Percentiles rank a stretch among this genome's conserved stretches.
phyloP scores from a whole-genome alignment of 2,797 vertebrate species.

The Anas georgica region DNA sequence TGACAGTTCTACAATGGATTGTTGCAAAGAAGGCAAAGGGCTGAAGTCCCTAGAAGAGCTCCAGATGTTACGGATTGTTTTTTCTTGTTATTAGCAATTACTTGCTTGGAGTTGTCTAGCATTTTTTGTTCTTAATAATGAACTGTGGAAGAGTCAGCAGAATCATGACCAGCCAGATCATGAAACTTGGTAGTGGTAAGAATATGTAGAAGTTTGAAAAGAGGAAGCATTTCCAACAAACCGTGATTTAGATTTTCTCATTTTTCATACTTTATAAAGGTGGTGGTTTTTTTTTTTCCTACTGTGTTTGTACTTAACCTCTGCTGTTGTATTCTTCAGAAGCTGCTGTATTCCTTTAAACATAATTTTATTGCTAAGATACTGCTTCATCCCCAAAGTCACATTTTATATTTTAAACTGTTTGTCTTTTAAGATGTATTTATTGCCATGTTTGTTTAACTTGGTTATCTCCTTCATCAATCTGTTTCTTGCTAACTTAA shows the following conservation, averaged over 20 bases:
- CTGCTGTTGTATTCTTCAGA: conserved; percentile 6
- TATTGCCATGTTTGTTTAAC: conserved; percentile 66
- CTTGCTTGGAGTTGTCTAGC: conserved; percentile 27
- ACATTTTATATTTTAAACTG: conserved; percentile 39
- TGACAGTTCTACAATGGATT: not conserved
- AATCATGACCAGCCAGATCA: not conserved
- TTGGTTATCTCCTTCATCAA: conserved; percentile 72
- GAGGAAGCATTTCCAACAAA: not conserved
- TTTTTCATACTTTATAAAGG: conserved; percentile 10
- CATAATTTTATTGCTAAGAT: not conserved
- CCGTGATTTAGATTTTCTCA: not conserved
- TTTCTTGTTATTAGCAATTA: conserved; percentile 5
- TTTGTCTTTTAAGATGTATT: conserved; percentile 59
- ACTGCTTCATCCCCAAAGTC: not conserved
- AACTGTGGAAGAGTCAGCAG: conserved; percentile 5
- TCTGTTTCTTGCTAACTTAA: conserved; percentile 71
- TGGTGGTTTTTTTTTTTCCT: not conserved
- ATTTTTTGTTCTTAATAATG: conserved; percentile 7
- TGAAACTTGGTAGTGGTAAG: not conserved
- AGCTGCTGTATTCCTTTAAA: not conserved
- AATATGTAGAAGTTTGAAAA: not conserved
- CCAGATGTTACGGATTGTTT: conserved; percentile 32
- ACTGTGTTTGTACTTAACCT: not conserved
- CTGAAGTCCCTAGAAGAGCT: not conserved
- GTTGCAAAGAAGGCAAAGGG: not conserved